A percentile compares a stretch with the other conserved stretches of the same genome.
Conservation (phyloP, 2,797 vertebrate species). For the Avahi laniger region DNA sequence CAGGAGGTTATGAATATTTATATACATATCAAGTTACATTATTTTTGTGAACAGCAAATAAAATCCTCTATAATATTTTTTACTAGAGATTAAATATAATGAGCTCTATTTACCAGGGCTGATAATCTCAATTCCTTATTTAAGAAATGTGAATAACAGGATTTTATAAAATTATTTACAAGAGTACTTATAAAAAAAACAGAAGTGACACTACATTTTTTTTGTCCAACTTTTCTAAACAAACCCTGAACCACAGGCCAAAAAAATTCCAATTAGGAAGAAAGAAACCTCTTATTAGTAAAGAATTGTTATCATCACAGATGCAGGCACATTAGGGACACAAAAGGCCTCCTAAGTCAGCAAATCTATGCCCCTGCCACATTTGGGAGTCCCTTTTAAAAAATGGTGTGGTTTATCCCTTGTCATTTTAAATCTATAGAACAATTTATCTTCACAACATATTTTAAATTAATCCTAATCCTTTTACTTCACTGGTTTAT, state of each 20-base stretch:
- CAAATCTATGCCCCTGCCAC: background rate
- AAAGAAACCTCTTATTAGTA: slow-evolving; percentile 51
- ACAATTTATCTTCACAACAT: slow-evolving; percentile 32
- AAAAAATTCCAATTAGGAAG: slow-evolving; percentile 42
- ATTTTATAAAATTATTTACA: slow-evolving; percentile 58
- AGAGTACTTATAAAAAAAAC: slow-evolving; percentile 51
- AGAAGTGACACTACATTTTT: slow-evolving; percentile 37
- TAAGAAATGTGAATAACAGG: slow-evolving; percentile 18
- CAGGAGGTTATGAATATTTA: background rate
- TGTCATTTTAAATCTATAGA: slow-evolving; percentile 30
- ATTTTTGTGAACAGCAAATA: background rate
- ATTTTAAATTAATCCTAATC: slow-evolving; percentile 32
- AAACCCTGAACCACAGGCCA: background rate
- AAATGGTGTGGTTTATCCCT: background rate
- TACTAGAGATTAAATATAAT: slow-evolving; percentile 26
- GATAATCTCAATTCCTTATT: slow-evolving; percentile 38
- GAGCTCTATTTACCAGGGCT: background rate
- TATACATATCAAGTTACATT: background rate
- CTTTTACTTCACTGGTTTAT: slow-evolving; percentile 25
- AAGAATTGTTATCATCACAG: slow-evolving; percentile 38
- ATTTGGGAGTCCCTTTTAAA: slow-evolving; percentile 10
- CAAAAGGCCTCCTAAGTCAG: background rate
- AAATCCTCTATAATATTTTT: background rate
- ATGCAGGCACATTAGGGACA: background rate
- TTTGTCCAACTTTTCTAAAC: slow-evolving; percentile 33